phyloP scores from a whole-genome alignment of 2,888 invertebrate genomes.

The Agrochola circellaris region DNA sequence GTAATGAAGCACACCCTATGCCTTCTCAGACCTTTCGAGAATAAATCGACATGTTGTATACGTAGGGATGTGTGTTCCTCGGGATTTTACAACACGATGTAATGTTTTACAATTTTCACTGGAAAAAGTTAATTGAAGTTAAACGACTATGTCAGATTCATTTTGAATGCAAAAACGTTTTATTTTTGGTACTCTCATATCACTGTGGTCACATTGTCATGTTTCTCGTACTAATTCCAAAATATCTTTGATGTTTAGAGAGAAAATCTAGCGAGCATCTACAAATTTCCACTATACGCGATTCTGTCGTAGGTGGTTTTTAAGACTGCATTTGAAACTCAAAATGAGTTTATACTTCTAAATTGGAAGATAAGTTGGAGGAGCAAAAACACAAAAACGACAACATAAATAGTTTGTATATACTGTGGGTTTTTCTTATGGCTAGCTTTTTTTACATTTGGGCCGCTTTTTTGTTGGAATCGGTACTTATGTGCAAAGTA shows the following conservation, averaged over 20 bases:
- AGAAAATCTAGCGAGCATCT: not conserved
- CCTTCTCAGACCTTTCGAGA: slow-evolving; percentile 39
- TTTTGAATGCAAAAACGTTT: slow-evolving; percentile 13
- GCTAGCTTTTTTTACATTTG: slow-evolving; percentile 10
- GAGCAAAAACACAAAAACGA: not conserved
- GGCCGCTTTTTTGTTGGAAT: not conserved
- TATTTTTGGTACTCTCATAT: slow-evolving; percentile 1
- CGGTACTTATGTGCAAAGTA: not conserved
- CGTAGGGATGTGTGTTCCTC: not conserved
- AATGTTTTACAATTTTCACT: slow-evolving; percentile 27
- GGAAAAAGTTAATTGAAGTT: slow-evolving; percentile 30
- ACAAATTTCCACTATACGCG: not conserved
- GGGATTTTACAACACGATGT: not conserved
- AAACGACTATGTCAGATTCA: slow-evolving; percentile 9
- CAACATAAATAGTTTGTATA: not conserved
- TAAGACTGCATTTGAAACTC: not conserved
- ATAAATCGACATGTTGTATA: slow-evolving; percentile 6
- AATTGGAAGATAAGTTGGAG: not conserved
- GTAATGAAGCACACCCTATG: slow-evolving; percentile 25
- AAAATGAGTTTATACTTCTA: slow-evolving; percentile 8
- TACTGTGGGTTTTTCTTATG: slow-evolving; percentile 12
- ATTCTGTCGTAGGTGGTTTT: not conserved
- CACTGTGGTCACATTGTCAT: not conserved
- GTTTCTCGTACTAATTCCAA: not conserved
- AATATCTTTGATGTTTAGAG: slow-evolving; percentile 2